Evolutionary conservation across 2,113 vertebrate species (phyloP).

Genomic region (Siniperca knerii): DNA sequence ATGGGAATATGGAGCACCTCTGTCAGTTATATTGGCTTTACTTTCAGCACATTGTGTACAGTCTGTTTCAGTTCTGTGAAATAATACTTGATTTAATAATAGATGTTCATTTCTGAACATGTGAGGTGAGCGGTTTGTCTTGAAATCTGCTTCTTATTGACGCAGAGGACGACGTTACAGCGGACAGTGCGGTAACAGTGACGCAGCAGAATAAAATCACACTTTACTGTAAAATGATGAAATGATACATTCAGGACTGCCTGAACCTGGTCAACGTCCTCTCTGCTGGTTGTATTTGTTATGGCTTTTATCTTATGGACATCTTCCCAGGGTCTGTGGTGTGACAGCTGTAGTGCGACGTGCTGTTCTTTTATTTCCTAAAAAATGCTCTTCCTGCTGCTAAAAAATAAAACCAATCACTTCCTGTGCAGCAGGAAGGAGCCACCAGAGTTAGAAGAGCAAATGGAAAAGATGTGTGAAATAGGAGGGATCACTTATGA

Average conservation of each 20-base stretch:
- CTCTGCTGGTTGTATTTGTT: neutral
- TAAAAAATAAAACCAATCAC: conserved; percentile 28
- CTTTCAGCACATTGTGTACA: neutral
- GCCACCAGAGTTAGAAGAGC: neutral
- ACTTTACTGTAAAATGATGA: too few relatives aligned
- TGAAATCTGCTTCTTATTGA: conserved; percentile 1
- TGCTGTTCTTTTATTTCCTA: neutral
- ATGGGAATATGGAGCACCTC: neutral
- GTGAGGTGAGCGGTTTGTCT: neutral
- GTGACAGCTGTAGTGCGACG: neutral
- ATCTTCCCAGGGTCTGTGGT: neutral
- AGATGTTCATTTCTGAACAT: neutral
- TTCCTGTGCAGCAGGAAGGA: conserved; percentile 58
- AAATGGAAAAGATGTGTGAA: conserved; percentile 36
- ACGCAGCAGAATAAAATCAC: neutral
- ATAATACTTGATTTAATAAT: neutral
- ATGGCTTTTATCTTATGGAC: neutral
- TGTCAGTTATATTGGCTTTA: neutral
- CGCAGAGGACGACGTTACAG: neutral
- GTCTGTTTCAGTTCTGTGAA: neutral
- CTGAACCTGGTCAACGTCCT: neutral
- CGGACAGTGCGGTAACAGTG: neutral
- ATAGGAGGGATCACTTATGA: neutral
- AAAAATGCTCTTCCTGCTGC: neutral
- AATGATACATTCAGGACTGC: neutral